These are phyloP conservation scores for Elachura formosa DNA, from an alignment of 2,113 vertebrate species.

Conservation along the genomic window DNA sequence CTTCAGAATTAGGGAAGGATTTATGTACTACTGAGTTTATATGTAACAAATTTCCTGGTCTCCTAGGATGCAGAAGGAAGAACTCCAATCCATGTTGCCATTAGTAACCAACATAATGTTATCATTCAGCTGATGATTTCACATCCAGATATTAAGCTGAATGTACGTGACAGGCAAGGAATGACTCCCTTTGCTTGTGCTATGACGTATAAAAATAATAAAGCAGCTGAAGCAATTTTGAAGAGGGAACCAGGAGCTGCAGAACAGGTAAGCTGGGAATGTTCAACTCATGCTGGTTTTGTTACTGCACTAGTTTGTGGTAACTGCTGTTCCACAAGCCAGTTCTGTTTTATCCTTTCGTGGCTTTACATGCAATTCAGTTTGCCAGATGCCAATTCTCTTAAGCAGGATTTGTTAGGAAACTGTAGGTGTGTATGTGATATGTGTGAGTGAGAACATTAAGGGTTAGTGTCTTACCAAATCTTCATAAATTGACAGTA, in stretches of 20 bases:
- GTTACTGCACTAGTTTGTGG: neutral
- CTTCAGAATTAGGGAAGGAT: neutral
- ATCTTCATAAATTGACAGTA: neutral
- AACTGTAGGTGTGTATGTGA: neutral
- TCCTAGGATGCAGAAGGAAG: slow-evolving; percentile 92
- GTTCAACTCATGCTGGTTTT: neutral
- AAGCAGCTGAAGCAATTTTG: slow-evolving; percentile 93
- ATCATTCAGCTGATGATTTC: slow-evolving; percentile 97
- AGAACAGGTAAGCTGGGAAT: slow-evolving; percentile 81
- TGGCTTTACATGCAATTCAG: neutral
- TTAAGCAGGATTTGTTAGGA: neutral
- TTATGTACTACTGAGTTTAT: neutral
- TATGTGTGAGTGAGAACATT: neutral
- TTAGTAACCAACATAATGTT: slow-evolving; percentile 91
- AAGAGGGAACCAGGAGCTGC: slow-evolving; percentile 94
- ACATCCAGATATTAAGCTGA: slow-evolving; percentile 90
- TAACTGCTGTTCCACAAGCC: neutral
- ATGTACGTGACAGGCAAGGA: slow-evolving; percentile 89
- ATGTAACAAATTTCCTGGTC: neutral
- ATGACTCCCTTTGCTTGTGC: slow-evolving; percentile 97
- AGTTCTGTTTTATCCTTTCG: neutral
- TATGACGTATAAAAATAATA: slow-evolving; percentile 98
- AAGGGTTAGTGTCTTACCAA: neutral
- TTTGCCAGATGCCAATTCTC: neutral
- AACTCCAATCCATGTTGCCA: slow-evolving; percentile 91